Base-by-base conservation (phyloP, 2,797 vertebrate genomes). In the Malurus splendens region DNA sequence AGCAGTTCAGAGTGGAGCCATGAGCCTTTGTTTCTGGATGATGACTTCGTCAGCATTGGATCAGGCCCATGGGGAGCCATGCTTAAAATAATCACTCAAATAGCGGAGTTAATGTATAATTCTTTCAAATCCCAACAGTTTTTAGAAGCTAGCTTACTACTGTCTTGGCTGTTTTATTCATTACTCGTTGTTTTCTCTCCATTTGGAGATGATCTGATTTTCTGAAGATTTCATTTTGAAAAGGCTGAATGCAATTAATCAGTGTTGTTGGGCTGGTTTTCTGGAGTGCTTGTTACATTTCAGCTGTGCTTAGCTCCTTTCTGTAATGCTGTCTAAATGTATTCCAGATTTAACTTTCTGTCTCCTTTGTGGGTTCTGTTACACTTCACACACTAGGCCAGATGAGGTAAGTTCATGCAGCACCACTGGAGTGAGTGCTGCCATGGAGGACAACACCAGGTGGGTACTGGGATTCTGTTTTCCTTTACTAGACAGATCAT, bases 131-230 rank as follows among this genome's bases (percentile, higher is more conserved):
- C 62, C 48, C 76, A 81, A 52, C 44, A 82, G 66, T 60, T 94
- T 90, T 85, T 89, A 75, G 84, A 93, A 90, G 47, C 38, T 85
- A 70, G 33, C 16, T 91, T 87, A 89, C 91, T 95, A 94, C 91
- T 92, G 91, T 90, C 70, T 94, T 93, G 94, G 90, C 84, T 86
- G 56, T 65, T 83, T 90, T 78, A 78, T 89, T 87, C 38, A 18
- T 81, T 70, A 45, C 30, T 78, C 2, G 11, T 82, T 87, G 27
- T 75, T 95, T 90, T 82, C 11, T 77, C 74, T 86, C 45, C 56
- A 76, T 81, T 92, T 95, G 86, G 73, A 91, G 73, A 90, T 70
- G 47, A 80, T 89, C 73, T 91, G 75, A 60, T 87, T 81, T 93
- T 92, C 80, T 87, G 73, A 94, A 65, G 59, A 67, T 47, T 55